These are phyloP conservation scores for Antitype chi DNA, from an alignment of 2,888 invertebrate genomes.

Conservation along the genomic window DNA sequence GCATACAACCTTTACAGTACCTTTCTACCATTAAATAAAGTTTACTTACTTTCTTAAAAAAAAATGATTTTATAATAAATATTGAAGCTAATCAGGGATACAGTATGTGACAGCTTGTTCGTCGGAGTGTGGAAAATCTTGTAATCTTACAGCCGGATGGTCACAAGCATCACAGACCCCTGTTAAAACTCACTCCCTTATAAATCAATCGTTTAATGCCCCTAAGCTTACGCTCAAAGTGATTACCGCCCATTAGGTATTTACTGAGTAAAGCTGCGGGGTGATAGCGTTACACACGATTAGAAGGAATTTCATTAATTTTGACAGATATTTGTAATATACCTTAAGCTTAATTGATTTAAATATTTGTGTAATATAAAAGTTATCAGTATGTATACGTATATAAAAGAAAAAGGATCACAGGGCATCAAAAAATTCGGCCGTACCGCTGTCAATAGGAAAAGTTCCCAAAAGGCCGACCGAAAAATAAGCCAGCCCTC, in stretches of 20 bases:
- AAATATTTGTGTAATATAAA: no score
- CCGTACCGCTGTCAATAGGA: no score
- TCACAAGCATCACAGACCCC: slow-evolving; percentile 45
- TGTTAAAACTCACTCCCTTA: slow-evolving; percentile 34
- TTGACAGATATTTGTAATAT: no score
- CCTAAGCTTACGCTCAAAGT: slow-evolving; percentile 69
- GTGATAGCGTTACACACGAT: no score
- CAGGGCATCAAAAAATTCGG: no score
- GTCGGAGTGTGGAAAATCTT: slow-evolving; percentile 70
- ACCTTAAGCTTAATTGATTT: no score
- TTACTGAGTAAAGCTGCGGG: not conserved
- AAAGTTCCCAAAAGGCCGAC: no score
- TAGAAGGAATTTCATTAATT: no score
- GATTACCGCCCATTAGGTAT: not conserved
- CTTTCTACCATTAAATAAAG: not conserved
- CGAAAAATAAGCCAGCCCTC: no score
- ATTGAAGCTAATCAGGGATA: slow-evolving; percentile 1
- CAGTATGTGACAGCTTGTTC: slow-evolving; percentile 49
- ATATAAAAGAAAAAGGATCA: no score
- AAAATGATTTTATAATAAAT: not conserved
- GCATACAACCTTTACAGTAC: no score
- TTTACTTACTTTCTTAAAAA: not conserved
- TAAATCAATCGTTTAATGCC: slow-evolving; percentile 61
- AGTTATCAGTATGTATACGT: no score
- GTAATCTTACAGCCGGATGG: slow-evolving; percentile 73